Evolutionary conservation across 2,888 invertebrate species (phyloP), one percentile per base, ranked within the genome.

Genomic region (Drosophila mimica): DNA sequence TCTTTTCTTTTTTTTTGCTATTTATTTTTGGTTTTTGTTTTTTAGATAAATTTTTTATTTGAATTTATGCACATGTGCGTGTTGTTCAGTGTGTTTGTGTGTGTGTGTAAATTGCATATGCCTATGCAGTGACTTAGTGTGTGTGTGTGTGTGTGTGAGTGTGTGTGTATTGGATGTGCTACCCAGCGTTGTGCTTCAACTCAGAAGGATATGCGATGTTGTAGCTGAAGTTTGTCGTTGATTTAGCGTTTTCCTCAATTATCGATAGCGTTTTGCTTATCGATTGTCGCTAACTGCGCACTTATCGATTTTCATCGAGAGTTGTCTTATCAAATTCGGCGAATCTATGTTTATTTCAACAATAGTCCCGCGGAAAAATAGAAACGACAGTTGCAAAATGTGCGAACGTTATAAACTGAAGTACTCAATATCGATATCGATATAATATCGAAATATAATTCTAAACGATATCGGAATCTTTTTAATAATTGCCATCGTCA

Each of bases 1-100:
- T 43, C 43, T 34, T 25, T n/a, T 48, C 52, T 68, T 34, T 64
- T 60, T 57, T 30, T 38, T 46, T 78, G 61, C 61, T 70, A 43
- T 68, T 49, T 64, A 48, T 64, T 57, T 57, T 57, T 31, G 48
- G 64, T 57, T 73, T 66, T 75, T 63, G 49, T 67, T 81, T 87
- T 88, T 88, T 79, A 82, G 70, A 77, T 77, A 88, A 63, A 79
- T 73, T 83, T 46, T 83, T 85, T 88, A 79, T 83, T 88, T 85
- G 85, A 88, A 83, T 87, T 80, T 78, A 80, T 76, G 73, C 79
- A 88, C 59, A 61, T 80, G 68, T 80, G 81, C 74, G 78, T 80
- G 74, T 48, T 52, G 74, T 48, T 52, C 33, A 46, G 9, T 28
- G 36, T 48, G 34, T 34, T 13, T 51, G 59, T 33, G 11, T 53